These are phyloP conservation scores for Pedetes capensis DNA, from an alignment of 2,113 vertebrate genomes.

Conservation along the genomic window DNA sequence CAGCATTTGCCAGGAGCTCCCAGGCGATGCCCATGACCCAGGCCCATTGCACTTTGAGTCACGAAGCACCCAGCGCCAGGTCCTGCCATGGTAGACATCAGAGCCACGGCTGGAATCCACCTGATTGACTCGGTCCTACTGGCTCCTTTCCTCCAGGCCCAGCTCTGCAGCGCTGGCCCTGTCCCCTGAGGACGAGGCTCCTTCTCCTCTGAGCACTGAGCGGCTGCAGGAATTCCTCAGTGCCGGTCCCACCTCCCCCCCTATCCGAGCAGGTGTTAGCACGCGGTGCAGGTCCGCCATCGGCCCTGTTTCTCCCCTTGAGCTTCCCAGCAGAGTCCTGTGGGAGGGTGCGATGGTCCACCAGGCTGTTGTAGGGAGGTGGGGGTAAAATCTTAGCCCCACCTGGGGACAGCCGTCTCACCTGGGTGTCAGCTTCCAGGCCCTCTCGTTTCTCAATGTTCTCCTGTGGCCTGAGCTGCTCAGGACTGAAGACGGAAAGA, in stretches of 20 bases:
- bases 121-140: no score
- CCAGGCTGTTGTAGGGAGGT: not conserved
- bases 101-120: not conserved
- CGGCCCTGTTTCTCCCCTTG: not conserved
- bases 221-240: not conserved
- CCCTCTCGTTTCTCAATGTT: not conserved
- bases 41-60: not conserved
- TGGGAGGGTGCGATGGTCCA: not conserved
- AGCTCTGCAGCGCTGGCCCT: fast-evolving
- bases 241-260: fast-evolving
- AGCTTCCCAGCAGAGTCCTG: not conserved
- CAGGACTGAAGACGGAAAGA: not conserved
- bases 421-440: not conserved
- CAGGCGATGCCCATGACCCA: fast-evolving
- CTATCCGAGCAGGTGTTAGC: not conserved
- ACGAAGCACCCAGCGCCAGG: not conserved
- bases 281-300: not conserved
- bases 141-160: not conserved
- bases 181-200: fast-evolving
- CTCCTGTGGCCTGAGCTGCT: not conserved
- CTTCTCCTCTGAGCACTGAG: not conserved
- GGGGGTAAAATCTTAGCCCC: no score
- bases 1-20: not conserved
- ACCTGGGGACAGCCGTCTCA: no score
- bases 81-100: no score